Base-by-base conservation (phyloP, 2,888 invertebrate species). In the Venusia cambrica region DNA sequence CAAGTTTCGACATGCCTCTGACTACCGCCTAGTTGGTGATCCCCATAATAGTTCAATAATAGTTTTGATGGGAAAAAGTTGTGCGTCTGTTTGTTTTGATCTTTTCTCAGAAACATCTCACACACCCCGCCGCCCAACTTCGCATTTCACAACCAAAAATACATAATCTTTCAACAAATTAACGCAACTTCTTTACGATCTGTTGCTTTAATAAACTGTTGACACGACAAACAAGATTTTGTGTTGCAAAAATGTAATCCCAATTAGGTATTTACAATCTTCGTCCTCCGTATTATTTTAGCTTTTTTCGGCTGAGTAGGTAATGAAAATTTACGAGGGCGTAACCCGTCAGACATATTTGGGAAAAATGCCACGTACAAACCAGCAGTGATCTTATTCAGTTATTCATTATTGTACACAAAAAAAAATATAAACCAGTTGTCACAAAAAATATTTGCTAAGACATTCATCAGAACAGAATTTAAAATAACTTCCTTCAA, bases 301-400 rank as follows among this genome's bases (percentile, higher is more conserved):
- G 49, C 43, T 50, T 51, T 57, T 54, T 33, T 56, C 61, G 48
- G 49, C 53, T 55, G 49, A 51, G 54, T 63, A 49, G 49, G 57
- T 65, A 66, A 70, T 66, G 67, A 67, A 60, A 61, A 72, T 71
- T 66, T 65, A 72, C 58, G 69, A 62, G 65, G 62, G n/a, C n/a
- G n/a, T n/a, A n/a, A n/a, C n/a, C 42, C 54, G 24, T 43, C 54
- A 47, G 51, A 47, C 54, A 61, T 58, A 53, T 64, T 64, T 57
- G 64, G 62, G 62, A 62, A 54, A 51, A 56, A 51, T 65, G 61
- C 61, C 60, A 61, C 57, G 48, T 58, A 50, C 36, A 45, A 43
- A 47, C 45, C 44, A 37, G 36, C 40, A 36, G 42, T 51, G 45
- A 54, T 42, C 46, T 53, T 47, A 46, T 52, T 47, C 45, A 46